Base-by-base conservation (phyloP, 2,113 vertebrate species). In the Ascaphus truei region DNA sequence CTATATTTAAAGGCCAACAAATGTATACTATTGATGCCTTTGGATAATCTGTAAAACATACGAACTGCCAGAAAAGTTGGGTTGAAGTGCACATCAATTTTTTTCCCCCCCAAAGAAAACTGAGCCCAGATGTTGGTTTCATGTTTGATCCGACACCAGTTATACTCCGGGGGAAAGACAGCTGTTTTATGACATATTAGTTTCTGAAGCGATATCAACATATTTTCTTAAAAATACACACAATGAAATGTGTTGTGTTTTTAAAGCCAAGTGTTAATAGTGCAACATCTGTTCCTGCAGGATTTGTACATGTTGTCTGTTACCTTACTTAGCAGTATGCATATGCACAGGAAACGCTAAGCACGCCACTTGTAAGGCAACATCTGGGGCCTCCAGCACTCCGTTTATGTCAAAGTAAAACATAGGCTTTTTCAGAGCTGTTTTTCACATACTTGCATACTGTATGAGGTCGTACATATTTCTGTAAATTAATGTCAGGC, bases 251-350 rank as follows among this genome's bases (percentile, higher is more conserved):
- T 31, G 6, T 55, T 56, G 63, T 66, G 22, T 23, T 55, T 31
- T 13, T 27, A 39, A 51, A 56, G 56, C 34, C 36, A 43, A 29
- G 29, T 45, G 51, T 43, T 33, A 20, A 23, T 15, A 62, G 10
- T 11, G 9, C 15, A 53, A 66, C 63, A 66, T 66, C 63, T 67
- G 63, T 41, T 55, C 5, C 12, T 45, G 37, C 16, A 45, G 51
- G 36, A 57, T 67, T 18, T 29, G 26, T 25, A 10, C 26, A 33
- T 36, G 26, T 30, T 39, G 51, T 13, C 6, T 18, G 11, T 39
- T 30, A 12, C 27, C 63, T 67, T 67, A 56, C 27, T 57, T 52
- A 67, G 63, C 63, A 67, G 12, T 67, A 66, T 37, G 12, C 47
- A 10, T 15, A 13, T 45, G 11, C 23, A 4, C 51, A 33, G 51